phyloP scores from a whole-genome alignment of 1,140 invertebrate genomes.

The Drosophila lini region DNA sequence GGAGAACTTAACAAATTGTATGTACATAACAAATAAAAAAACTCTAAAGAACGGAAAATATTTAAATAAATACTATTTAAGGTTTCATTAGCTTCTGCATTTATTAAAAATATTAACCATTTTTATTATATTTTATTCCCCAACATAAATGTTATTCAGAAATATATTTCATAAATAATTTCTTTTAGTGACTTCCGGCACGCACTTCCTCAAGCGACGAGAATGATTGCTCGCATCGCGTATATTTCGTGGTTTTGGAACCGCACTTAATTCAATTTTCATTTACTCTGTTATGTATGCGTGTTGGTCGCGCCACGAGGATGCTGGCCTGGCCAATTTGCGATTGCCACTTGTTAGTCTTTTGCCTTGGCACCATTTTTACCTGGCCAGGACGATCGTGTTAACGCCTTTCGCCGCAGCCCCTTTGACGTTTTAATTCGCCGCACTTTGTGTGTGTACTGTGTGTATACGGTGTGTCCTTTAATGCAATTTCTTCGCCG shows the following conservation, averaged over 20 bases:
- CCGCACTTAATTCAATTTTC: conserved; percentile 60
- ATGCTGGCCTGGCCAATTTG: conserved; percentile 50
- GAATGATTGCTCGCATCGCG: conserved; percentile 33
- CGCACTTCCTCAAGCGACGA: conserved; percentile 4
- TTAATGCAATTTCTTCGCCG: conserved; percentile 58
- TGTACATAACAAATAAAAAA: background rate
- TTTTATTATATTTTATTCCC: background rate
- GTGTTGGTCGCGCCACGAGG: conserved; percentile 28
- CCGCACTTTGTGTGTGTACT: conserved; percentile 16
- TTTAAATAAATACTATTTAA: background rate
- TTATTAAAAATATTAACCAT: background rate
- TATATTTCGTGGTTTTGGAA: conserved; percentile 58
- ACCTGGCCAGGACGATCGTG: conserved; percentile 23
- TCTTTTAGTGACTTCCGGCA: conserved; percentile 4
- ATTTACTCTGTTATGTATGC: conserved; percentile 59
- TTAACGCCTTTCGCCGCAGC: conserved; percentile 28
- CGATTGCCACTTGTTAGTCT: conserved; percentile 29
- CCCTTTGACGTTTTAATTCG: conserved; percentile 49
- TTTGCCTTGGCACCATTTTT: conserved; percentile 51
- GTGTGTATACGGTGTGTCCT: background rate
- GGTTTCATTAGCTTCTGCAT: no score
- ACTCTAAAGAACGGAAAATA: background rate
- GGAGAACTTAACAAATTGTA: no score
- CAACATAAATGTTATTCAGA: background rate
- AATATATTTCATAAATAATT: background rate